These are phyloP conservation scores for Sycophila sp. DNA, from an alignment of 1,140 invertebrate species.

Conservation along the genomic window DNA sequence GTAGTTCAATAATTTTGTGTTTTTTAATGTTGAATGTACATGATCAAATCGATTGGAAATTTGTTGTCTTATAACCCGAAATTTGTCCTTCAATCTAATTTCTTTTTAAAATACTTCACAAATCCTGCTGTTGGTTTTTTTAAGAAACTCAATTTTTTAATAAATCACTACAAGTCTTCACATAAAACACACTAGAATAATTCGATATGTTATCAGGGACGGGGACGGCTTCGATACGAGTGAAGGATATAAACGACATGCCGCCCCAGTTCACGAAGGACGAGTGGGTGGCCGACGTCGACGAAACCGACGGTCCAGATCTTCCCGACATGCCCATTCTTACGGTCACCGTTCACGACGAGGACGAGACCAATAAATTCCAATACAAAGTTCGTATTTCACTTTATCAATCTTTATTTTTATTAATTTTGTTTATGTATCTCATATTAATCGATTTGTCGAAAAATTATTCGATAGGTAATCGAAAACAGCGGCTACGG, in stretches of 20 bases:
- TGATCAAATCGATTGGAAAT: too few relatives aligned
- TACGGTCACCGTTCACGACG: conserved; percentile 94
- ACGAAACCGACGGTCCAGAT: conserved; percentile 94
- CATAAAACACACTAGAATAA: too few relatives aligned
- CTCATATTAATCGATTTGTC: neutral
- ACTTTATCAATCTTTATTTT: neutral
- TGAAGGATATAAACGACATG: conserved; percentile 96
- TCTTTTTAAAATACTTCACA: too few relatives aligned
- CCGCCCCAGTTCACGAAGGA: conserved; percentile 95
- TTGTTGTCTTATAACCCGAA: too few relatives aligned
- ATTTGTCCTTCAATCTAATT: too few relatives aligned
- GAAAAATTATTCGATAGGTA: conserved; percentile 65
- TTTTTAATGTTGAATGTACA: conserved; percentile 41
- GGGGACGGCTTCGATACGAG: conserved; percentile 91
- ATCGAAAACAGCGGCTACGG: conserved; percentile 94
- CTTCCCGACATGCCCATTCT: conserved; percentile 95
- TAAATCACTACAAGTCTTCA: too few relatives aligned
- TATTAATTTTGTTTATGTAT: neutral
- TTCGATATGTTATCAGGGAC: too few relatives aligned
- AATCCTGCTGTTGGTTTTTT: too few relatives aligned
- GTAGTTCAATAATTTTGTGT: neutral
- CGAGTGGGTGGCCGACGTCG: conserved; percentile 95
- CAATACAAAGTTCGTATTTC: conserved; percentile 82
- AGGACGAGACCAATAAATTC: conserved; percentile 96
- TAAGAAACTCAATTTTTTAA: too few relatives aligned